Evolutionary conservation across 1,140 invertebrate species (phyloP), one percentile per base, ranked within the genome.

Genomic region (Spodoptera litura): DNA sequence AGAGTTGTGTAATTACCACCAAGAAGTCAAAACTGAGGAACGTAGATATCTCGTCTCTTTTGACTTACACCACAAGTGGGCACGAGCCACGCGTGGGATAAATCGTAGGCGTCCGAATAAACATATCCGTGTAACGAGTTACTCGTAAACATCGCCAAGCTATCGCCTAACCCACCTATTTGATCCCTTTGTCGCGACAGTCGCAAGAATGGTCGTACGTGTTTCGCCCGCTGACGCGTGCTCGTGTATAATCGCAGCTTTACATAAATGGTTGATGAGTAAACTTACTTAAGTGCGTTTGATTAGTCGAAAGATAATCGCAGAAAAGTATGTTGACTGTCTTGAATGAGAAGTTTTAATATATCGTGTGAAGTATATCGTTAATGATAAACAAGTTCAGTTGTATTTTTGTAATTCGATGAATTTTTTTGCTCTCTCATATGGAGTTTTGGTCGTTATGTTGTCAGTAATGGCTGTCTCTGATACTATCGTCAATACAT

Each of bases 101-200:
- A 49, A 61, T 61, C 72, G 91, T 93, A 87, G 91, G 91, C 87
- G 90, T 88, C 87, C 90, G 72, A 91, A 92, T 92, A 92, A 92
- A 92, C 86, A 92, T 89, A 87, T 91, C 89, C 27, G 75, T 78
- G 82, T 88, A 90, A 90, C 87, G 84, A 89, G 87, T 76, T 53
- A 59, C 82, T 91, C 89, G 87, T 91, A 90, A 91, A 92, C 78
- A 85, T 76, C 62, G 49, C 77, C 78, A 81, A 83, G 81, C 83
- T 85, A 86, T 85, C 80, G 73, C 51, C 49, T 12, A 77, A 15
- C 74, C 51, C 61, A 76, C 61, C 49, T 20, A 44, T 58, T 13
- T 62, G 20, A 52, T 27, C 49, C 66, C 12, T 52, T 70, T 70
- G 66, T 70, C 11, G 66, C 49, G 49, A 53, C 66, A 70, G 64